Conservation (phyloP, 2,113 vertebrate genomes). For the Tachysurus vachellii region DNA sequence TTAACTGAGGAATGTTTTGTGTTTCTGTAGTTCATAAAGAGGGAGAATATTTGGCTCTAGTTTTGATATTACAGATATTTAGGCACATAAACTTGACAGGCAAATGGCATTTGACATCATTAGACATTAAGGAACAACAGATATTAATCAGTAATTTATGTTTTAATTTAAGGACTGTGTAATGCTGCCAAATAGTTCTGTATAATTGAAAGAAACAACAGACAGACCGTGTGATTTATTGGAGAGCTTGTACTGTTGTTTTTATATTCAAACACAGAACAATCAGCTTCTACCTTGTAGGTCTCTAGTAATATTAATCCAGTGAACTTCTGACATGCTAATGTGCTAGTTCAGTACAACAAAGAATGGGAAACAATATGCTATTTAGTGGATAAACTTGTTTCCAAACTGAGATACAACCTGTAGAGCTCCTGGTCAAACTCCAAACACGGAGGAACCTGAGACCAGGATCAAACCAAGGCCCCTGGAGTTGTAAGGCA, state of each 20-base stretch:
- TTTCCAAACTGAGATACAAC: background rate
- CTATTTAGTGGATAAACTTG: background rate
- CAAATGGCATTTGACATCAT: too few species aligned
- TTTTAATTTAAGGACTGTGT: too few species aligned
- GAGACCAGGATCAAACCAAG: background rate
- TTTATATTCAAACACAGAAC: too few species aligned
- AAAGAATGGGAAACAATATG: background rate
- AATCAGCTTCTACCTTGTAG: background rate
- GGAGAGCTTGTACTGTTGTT: background rate
- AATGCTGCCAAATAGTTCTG: too few species aligned
- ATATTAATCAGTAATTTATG: background rate
- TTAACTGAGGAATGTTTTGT: background rate
- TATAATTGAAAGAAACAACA: background rate
- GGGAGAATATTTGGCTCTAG: background rate
- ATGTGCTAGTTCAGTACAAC: background rate
- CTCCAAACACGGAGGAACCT: background rate
- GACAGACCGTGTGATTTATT: background rate
- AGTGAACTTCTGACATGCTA: background rate
- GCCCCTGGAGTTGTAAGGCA: background rate
- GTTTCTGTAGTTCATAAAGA: background rate
- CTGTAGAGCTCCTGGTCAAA: background rate
- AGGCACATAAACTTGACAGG: background rate
- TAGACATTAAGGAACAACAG: background rate
- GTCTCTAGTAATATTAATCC: background rate
- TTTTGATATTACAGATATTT: background rate